Evolutionary conservation across 2,113 vertebrate species (phyloP).

Genomic region (Tichodroma muraria): DNA sequence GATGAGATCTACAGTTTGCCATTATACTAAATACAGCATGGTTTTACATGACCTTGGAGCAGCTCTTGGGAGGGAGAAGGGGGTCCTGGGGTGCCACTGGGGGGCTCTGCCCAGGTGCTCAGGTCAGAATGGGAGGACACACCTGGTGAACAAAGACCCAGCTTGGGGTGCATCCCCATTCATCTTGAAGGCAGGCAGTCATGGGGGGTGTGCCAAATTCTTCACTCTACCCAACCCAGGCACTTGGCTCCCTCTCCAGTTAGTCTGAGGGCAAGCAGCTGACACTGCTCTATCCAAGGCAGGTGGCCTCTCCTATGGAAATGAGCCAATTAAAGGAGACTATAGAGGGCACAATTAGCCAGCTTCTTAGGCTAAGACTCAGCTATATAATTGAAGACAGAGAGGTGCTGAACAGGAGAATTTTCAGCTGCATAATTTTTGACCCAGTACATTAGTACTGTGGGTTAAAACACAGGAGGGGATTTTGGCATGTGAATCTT

Average conservation of each 20-base stretch:
- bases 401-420: background rate
- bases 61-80: background rate
- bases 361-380: background rate
- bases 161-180: background rate
- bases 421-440: slow-evolving; percentile 12
- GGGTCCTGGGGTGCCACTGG: background rate
- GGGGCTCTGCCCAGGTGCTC: background rate
- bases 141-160: background rate
- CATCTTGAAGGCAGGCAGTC: background rate
- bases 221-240: background rate
- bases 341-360: background rate
- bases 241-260: slow-evolving; percentile 31
- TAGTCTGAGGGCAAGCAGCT: slow-evolving; percentile 29
- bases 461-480: background rate
- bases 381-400: background rate
- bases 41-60: background rate
- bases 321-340: slow-evolving; percentile 33
- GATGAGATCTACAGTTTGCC: background rate
- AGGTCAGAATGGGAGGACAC: background rate
- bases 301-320: slow-evolving; percentile 31
- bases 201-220: background rate
- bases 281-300: background rate
- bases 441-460: background rate
- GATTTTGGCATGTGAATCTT: background rate
- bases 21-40: background rate